These are phyloP conservation scores for Anthophora plumipes DNA, from an alignment of 2,888 invertebrate genomes.

Conservation along the genomic window DNA sequence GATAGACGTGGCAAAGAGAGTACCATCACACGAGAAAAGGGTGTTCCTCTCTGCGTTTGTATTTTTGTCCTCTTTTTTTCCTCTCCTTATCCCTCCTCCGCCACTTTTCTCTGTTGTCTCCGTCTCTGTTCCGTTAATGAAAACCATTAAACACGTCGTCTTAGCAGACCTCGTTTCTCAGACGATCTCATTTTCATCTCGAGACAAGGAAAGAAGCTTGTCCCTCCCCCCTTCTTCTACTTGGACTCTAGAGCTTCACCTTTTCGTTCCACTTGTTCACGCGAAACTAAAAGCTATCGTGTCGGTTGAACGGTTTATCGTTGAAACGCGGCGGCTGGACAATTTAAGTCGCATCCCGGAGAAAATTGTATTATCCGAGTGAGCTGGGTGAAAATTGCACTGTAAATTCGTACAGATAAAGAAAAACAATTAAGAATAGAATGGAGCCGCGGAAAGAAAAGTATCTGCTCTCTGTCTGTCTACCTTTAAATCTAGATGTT, in stretches of 20 bases:
- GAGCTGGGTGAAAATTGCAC: conserved; percentile 42
- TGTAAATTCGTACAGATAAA: conserved; percentile 35
- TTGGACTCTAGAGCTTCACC: neutral
- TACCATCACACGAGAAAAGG: conserved; percentile 36
- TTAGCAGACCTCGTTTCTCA: conserved; percentile 72
- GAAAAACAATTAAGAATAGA: conserved; percentile 38
- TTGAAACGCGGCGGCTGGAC: conserved; percentile 30
- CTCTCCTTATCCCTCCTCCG: conserved; percentile 49
- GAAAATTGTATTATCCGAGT: conserved; percentile 50
- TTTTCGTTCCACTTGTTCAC: conserved; percentile 40
- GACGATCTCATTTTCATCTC: conserved; percentile 76
- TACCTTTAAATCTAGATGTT: conserved; percentile 7
- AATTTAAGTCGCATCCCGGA: conserved; percentile 37
- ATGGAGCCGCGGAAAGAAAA: neutral
- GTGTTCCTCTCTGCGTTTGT: conserved; percentile 11
- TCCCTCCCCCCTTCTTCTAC: conserved; percentile 6
- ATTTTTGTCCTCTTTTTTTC: conserved; percentile 53
- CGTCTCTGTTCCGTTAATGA: conserved; percentile 72
- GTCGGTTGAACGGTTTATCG: conserved; percentile 49
- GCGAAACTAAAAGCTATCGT: conserved; percentile 30
- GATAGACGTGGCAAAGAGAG: conserved; percentile 38
- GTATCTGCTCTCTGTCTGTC: conserved; percentile 12
- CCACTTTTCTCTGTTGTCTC: neutral
- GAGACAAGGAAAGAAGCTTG: conserved; percentile 30
- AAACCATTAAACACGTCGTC: conserved; percentile 77